Evolutionary conservation across 2,113 vertebrate genomes (phyloP), one percentile per base, ranked within the genome.

Genomic region (Dascyllus trimaculatus): DNA sequence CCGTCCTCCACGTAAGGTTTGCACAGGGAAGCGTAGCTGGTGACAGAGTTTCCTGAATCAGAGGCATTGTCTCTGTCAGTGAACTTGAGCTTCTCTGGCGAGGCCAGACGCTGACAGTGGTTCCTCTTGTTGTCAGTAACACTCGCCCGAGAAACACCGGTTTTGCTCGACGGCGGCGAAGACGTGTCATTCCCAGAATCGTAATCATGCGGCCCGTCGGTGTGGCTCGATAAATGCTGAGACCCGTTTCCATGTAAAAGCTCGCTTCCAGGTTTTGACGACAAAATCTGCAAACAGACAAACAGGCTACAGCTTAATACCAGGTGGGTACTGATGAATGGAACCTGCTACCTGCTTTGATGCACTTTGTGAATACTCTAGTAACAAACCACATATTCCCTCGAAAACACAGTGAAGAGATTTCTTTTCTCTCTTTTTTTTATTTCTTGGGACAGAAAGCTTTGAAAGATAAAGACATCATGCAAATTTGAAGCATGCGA

Each of bases 161-260:
- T 95, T 94, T 98, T 97, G 83, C 91, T 94, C n/a, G 96, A 98
- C 4, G 95, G 97, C 21, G 98, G 97, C 7, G 98, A 99, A 68
- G 96, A 97, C 1, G 97, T 99, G 93, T 99, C 98, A 58, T 99
- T 97, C 89, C 98, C 98, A 21, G 98, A 99, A 94, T 99, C 97
- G 75, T 97, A 98, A 93, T 99, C 97, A 72, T 96, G 96, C 32
- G 93, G 95, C 61, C 91, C 94, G 90, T 95, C 94, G 15, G 91
- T 93, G 70, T 91, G 94, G 81, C 85, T 89, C 83, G 93, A 78
- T 69, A 93, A 91, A 88, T 88, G 93, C 56, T 86, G 92, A 86
- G 93, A 89, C 84, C 93, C 94, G 91, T 95, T 89, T 95, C 95
- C 95, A 85, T 91, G 95, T 91, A 96, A 95, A 90, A 94, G 92